Percentiles rank a stretch among this genome's conserved stretches.
Conservation (phyloP, 2,888 invertebrate genomes). For the Rotaria magnacalcarata region DNA sequence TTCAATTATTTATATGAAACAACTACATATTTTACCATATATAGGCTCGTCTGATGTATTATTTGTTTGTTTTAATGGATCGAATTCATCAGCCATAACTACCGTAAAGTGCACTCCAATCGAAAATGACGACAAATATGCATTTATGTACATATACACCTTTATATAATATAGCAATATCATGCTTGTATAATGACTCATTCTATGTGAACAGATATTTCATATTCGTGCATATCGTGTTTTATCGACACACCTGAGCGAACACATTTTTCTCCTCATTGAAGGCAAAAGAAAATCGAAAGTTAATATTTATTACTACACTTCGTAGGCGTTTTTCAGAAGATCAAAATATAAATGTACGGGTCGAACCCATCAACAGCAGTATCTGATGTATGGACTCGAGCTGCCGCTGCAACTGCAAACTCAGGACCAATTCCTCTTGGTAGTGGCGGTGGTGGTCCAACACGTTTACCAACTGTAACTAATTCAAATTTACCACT, state of each 20-base stretch:
- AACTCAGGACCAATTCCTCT: background rate
- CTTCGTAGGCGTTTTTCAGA: background rate
- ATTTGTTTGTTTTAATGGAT: background rate
- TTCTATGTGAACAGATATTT: background rate
- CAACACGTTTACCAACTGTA: background rate
- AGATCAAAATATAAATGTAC: background rate
- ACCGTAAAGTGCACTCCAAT: background rate
- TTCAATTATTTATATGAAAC: background rate
- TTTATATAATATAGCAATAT: background rate
- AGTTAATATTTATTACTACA: background rate
- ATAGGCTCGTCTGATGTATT: background rate
- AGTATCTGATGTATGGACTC: background rate
- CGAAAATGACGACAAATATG: background rate
- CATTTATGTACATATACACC: no score
- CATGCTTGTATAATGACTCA: background rate
- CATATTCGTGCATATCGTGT: background rate
- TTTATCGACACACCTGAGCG: background rate
- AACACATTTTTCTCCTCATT: background rate
- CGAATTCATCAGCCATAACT: background rate
- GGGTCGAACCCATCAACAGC: background rate
- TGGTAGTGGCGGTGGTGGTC: background rate
- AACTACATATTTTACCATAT: background rate
- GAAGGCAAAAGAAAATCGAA: background rate
- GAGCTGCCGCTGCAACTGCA: background rate
- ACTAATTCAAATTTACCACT: background rate